Conservation (phyloP, 92 coral and sea anemone species). For the Chrysogorgia sp. region DNA sequence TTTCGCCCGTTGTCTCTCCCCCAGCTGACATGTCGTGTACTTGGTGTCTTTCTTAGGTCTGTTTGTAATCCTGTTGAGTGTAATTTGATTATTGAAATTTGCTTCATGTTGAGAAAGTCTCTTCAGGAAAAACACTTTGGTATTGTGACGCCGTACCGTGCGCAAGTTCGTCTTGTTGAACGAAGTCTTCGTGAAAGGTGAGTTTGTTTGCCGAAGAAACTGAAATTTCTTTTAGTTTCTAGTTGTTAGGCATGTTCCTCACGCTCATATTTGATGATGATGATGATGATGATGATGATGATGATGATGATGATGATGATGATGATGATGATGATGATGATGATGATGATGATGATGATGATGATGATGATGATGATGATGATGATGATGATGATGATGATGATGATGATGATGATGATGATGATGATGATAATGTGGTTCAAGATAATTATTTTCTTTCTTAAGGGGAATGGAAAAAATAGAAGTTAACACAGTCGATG, state of each 20-base stretch:
- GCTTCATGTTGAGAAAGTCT: slow-evolving; percentile 37
- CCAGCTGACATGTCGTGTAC: too few relatives aligned
- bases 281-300: too few relatives aligned
- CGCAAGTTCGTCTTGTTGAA: slow-evolving; percentile 62
- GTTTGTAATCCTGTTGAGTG: slow-evolving; percentile 67
- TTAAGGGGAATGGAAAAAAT: slow-evolving; percentile 51
- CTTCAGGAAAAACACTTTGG: slow-evolving; percentile 65
- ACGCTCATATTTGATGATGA: slow-evolving; percentile 9
- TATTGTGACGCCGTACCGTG: slow-evolving; percentile 84
- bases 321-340: too few relatives aligned
- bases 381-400: too few relatives aligned
- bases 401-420: not conserved
- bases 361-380: too few relatives aligned
- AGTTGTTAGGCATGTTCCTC: too few relatives aligned
- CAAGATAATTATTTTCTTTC: not conserved
- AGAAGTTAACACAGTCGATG: slow-evolving; percentile 95
- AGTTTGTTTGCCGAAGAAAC: too few relatives aligned
- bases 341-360: too few relatives aligned
- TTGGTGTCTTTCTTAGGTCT: slow-evolving; percentile 39
- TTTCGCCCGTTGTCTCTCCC: too few relatives aligned
- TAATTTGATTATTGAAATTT: slow-evolving; percentile 49
- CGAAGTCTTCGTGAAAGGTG: slow-evolving; percentile 57
- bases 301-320: too few relatives aligned
- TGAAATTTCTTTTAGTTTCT: not conserved
- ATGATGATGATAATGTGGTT: not conserved